Conservation (phyloP, 2,113 vertebrate genomes). For the Corvus cornix region DNA sequence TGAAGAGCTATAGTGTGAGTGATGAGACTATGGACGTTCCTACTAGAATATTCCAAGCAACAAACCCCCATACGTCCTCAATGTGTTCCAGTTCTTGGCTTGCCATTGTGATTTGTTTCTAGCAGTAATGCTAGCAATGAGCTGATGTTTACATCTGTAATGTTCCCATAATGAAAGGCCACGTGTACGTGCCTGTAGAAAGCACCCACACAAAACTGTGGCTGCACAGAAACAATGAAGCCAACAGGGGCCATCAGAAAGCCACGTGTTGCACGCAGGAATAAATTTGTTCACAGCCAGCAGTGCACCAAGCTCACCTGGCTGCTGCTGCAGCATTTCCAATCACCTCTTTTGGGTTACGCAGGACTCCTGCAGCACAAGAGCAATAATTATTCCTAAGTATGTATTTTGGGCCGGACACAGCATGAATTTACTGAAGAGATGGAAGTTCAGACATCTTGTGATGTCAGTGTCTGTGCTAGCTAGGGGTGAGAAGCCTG, state of each 20-base stretch:
- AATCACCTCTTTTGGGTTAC: rapidly evolving
- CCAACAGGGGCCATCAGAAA: neutral
- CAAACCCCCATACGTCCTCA: neutral
- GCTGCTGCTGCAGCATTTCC: neutral
- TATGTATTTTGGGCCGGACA: neutral
- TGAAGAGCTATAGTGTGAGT: neutral
- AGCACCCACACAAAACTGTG: neutral
- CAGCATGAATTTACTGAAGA: neutral
- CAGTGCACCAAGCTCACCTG: neutral
- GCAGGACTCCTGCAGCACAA: neutral
- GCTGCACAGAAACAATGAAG: neutral
- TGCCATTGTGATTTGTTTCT: neutral
- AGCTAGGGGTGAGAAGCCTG: neutral
- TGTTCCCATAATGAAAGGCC: neutral
- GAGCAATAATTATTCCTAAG: neutral
- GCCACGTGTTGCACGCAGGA: neutral
- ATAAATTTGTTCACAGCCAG: neutral
- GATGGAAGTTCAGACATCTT: neutral
- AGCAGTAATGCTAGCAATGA: neutral
- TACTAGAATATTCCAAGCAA: neutral
- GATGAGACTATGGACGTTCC: neutral
- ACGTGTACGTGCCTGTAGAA: rapidly evolving
- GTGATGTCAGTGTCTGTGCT: no score
- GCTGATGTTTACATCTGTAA: neutral
- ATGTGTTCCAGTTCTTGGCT: neutral